Evolutionary conservation across 2,888 invertebrate species (phyloP).

Genomic region (Ochropleura plecta): DNA sequence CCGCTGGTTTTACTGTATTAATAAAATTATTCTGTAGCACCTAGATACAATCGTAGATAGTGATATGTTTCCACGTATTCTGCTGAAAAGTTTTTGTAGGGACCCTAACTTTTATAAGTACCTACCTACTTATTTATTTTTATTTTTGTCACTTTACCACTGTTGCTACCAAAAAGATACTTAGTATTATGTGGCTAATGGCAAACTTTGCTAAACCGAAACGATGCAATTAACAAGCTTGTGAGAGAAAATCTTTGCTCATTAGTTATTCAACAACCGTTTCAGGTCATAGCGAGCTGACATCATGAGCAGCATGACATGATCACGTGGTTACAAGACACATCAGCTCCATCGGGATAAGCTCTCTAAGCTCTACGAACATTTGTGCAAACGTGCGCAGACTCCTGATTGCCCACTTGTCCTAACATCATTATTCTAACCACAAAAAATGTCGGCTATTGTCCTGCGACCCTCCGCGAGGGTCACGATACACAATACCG

Average conservation of each 20-base stretch:
- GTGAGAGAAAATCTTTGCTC: conserved; percentile 52
- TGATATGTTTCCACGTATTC: no score
- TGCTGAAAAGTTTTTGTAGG: no score
- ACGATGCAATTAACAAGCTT: conserved; percentile 48
- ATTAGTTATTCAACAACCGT: conserved; percentile 64
- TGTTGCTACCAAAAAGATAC: no score
- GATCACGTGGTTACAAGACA: conserved; percentile 15
- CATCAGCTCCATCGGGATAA: conserved; percentile 60
- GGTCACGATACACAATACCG: conserved; percentile 58
- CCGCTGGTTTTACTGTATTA: conserved; percentile 7
- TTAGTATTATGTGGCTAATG: background rate
- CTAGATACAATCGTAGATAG: no score
- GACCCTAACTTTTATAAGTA: no score
- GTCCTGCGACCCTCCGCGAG: conserved; percentile 54
- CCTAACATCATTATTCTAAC: conserved; percentile 63
- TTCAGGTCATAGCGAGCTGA: conserved; percentile 49
- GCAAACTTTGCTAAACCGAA: background rate
- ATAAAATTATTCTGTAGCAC: background rate
- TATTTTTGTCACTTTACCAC: no score
- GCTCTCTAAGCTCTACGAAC: conserved; percentile 56
- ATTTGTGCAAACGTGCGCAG: conserved; percentile 68
- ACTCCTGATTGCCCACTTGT: conserved; percentile 69
- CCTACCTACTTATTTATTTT: no score
- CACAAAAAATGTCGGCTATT: conserved; percentile 59
- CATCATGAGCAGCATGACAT: conserved; percentile 51